Evolutionary conservation across 2,113 vertebrate species (phyloP), one percentile per base, ranked within the genome.

Genomic region (Bubo bubo): DNA sequence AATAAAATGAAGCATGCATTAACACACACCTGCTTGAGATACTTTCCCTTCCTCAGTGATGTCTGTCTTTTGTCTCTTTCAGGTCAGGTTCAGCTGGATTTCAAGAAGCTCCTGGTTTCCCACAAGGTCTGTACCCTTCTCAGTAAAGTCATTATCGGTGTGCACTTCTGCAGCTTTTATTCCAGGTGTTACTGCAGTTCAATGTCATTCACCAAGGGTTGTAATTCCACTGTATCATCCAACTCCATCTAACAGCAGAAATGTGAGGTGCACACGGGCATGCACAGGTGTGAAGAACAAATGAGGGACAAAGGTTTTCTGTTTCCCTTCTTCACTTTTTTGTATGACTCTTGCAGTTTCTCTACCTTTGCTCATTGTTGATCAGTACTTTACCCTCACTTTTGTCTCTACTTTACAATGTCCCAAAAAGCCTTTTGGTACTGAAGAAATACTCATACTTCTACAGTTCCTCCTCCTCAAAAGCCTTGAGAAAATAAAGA

Each of bases 191-290:
- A 68, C 8, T 79, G 77, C 9, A 84, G 58, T 24, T 82, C 70
- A 85, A 7, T 35, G 39, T 47, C 74, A 82, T 43, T 85, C 58
- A 53, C 17, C 62, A 87, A 87, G 12, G 70, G 62, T 16, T 88
- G 74, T 39, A 79, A 93, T 67, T 90, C 59, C 88, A 86, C 23
- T 60, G n/a, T 19, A 52, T 64, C 81, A 85, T 85, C 83, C 73
- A 86, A 52, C 79, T 88, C 80, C 84, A 91, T 35, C 86, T 93
- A 67, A 84, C 70, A 91, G 95, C 73, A 94, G 89, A 89, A 89
- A 93, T 2, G 60, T 2, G 39, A 75, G 47, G 87, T 56, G 73
- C 73, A 68, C 60, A 14, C 1, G 8, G 50, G 22, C 86, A 72
- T 37, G 64, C 80, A 87, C 56, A 43, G 11, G 56, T 79, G 76